Conservation (phyloP, 2,797 vertebrate genomes). For the Garrulus glandarius region DNA sequence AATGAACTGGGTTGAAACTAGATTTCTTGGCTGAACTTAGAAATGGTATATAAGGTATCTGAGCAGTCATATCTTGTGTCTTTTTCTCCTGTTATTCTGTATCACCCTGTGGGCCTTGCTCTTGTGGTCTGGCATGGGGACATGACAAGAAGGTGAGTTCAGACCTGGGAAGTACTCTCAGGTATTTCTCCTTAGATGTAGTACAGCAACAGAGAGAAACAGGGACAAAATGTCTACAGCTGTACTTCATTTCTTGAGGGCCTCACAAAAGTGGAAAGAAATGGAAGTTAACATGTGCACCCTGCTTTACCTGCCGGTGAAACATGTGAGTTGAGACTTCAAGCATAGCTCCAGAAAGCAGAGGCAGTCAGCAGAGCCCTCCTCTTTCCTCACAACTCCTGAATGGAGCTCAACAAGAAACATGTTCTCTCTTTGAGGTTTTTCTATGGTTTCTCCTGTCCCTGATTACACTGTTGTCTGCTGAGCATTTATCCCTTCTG, state of each 20-base stretch:
- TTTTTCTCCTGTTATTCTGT: neutral
- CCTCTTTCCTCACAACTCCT: neutral
- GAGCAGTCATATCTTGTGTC: neutral
- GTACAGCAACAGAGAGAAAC: neutral
- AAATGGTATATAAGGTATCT: neutral
- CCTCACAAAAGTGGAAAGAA: neutral
- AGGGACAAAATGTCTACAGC: neutral
- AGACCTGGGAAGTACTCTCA: neutral
- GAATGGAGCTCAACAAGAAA: neutral
- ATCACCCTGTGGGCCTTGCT: neutral
- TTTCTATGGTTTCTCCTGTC: neutral
- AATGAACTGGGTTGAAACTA: neutral
- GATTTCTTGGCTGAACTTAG: neutral
- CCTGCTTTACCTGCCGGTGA: neutral
- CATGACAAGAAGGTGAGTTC: neutral
- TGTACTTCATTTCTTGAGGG: neutral
- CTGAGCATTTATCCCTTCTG: neutral
- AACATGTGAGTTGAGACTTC: fast-evolving
- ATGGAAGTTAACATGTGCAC: neutral
- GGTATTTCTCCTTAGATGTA: neutral
- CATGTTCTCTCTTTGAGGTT: fast-evolving
- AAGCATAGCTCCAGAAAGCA: neutral
- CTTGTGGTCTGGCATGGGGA: neutral
- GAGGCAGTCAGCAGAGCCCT: neutral
- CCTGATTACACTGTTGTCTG: neutral